Evolutionary conservation across 2,888 invertebrate genomes (phyloP).

Genomic region (Cephalotes varians): DNA sequence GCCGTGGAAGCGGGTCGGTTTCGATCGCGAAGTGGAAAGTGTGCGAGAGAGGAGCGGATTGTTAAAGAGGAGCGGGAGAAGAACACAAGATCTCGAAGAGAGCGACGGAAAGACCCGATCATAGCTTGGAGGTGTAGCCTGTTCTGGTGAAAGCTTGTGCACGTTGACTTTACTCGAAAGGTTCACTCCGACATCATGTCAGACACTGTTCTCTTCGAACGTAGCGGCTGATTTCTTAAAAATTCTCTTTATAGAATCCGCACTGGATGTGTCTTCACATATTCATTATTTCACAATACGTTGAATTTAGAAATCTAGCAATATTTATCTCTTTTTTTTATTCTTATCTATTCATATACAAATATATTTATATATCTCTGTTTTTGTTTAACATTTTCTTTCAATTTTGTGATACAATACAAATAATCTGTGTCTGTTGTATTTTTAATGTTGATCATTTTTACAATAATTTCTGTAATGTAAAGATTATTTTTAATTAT

Average conservation of each 20-base stretch:
- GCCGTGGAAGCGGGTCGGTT: constrained; percentile 43
- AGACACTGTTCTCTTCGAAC: constrained; percentile 54
- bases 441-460: neutral
- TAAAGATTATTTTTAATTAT: neutral
- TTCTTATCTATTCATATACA: neutral
- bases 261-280: neutral
- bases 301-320: neutral
- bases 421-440: neutral
- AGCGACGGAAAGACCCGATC: constrained; percentile 67
- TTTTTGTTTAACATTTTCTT: neutral
- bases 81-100: constrained; percentile 63
- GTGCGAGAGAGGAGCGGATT: constrained; percentile 24
- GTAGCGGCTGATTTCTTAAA: constrained; percentile 57
- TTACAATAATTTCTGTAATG: neutral
- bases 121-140: constrained; percentile 59
- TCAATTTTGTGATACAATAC: neutral
- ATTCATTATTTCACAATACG: neutral
- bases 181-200: constrained; percentile 52
- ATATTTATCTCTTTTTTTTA: neutral
- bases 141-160: constrained; percentile 72
- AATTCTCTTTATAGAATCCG: neutral
- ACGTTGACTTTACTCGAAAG: constrained; percentile 63
- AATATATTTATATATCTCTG: neutral
- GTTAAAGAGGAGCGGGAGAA: constrained; percentile 44
- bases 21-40: constrained; percentile 55